Base-by-base conservation (phyloP, 2,888 invertebrate genomes). In the Aspidiotus rigidus region DNA sequence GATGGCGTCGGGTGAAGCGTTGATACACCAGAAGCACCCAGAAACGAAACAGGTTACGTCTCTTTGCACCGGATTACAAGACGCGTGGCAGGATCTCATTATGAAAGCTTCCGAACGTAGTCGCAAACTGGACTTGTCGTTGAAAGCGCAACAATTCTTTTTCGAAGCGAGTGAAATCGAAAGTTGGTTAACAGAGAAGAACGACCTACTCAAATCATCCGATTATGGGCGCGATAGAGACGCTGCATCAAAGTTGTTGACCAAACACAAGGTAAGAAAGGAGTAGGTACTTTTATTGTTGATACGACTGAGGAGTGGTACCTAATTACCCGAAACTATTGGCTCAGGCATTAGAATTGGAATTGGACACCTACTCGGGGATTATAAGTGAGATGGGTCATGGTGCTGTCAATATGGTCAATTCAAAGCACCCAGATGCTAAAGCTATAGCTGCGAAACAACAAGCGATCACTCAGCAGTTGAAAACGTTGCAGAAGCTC, bases 341-440 rank as follows among this genome's bases (percentile, higher is more conserved):
- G 49, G 69, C 62, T 7, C 76, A 89, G 88, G 92, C 91, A 2
- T 83, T 95, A 56, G 93, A 93, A 75, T 80, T 94, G 9, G 93
- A 93, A 77, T 80, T 95, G 73, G 94, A 94, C 77, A 92, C 93
- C 0, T 95, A 96, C 80, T 88, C 87, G 71, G 91, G 90, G 9
- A 90, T 94, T 64, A 89, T 97, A 41, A 87, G 88, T 3, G 94
- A 95, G 82, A 95, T 97, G 88, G 89, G 93, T 2, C 87, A 89
- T 76, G 88, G 86, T 71, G 94, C 93, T 2, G 83, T 87, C 49
- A 82, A 86, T 1, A 88, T 96, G 86, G 86, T 76, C n/a, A 79
- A 86, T 72, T 83, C 86, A 7, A 86, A 88, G 10, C 93, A 94
- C 79, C 89, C 91, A 0, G 92, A 92, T 76, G 86, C 89, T 64